Evolutionary conservation across 2,113 vertebrate genomes (phyloP).

Genomic region (Anoura caudifer): DNA sequence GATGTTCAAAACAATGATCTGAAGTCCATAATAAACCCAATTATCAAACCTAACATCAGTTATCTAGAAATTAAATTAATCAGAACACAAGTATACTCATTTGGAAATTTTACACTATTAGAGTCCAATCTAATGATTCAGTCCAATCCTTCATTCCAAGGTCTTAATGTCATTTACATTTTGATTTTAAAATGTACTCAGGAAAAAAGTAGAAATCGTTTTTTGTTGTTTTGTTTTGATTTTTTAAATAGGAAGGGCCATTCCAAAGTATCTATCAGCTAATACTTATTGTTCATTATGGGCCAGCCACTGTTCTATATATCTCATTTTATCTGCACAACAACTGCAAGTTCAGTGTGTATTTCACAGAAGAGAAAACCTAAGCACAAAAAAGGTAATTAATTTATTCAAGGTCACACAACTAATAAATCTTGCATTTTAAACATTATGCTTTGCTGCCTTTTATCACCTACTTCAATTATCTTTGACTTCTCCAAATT

Average conservation of each 20-base stretch:
- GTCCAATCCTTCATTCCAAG: not conserved
- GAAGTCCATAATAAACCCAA: not conserved
- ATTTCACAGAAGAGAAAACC: not conserved
- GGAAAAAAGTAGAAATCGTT: not conserved
- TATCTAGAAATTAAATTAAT: not conserved
- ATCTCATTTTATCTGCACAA: not conserved
- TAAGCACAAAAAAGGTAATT: not conserved
- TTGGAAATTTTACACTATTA: not conserved
- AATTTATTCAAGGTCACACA: not conserved
- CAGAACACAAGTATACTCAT: not conserved
- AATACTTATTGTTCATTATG: not conserved
- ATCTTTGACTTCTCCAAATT: not conserved
- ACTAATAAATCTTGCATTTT: not conserved
- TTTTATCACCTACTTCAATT: not conserved
- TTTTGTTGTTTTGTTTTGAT: not conserved
- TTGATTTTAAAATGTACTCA: not conserved
- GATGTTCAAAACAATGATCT: not conserved
- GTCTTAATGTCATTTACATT: not conserved
- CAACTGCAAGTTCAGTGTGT: not conserved
- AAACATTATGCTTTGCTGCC: not conserved
- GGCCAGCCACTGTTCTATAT: not conserved
- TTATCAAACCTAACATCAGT: conserved; percentile 11
- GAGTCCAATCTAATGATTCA: not conserved
- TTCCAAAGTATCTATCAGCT: not conserved
- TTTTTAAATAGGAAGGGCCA: not conserved